Conservation (phyloP, 2,113 vertebrate genomes). For the Anarhynchus alexandrinus region DNA sequence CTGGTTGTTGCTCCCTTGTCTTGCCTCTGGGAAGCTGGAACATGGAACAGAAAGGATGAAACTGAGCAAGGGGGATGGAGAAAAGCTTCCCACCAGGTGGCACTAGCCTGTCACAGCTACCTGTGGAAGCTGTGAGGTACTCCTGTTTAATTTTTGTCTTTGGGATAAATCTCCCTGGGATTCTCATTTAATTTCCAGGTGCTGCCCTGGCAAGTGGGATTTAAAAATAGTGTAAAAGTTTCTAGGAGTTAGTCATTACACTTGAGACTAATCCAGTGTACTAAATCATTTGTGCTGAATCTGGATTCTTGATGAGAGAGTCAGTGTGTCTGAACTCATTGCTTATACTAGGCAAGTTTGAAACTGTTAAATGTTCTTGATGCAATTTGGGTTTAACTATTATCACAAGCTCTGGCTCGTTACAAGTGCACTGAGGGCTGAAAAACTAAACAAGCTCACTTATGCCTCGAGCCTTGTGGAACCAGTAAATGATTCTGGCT, state of each 20-base stretch:
- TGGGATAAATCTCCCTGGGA: neutral
- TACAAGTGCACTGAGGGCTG: neutral
- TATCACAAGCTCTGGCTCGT: slow-evolving; percentile 57
- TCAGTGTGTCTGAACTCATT: slow-evolving; percentile 46
- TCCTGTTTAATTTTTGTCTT: neutral
- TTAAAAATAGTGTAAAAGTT: slow-evolving; percentile 47
- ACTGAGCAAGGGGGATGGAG: neutral
- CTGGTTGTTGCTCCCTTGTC: neutral
- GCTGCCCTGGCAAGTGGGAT: slow-evolving; percentile 45
- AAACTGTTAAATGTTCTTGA: slow-evolving; percentile 60
- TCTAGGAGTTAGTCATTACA: slow-evolving; percentile 45
- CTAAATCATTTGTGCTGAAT: slow-evolving; percentile 44
- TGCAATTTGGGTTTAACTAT: slow-evolving; percentile 38
- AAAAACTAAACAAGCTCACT: slow-evolving; percentile 1
- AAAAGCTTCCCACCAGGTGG: slow-evolving; percentile 44
- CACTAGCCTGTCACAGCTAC: neutral
- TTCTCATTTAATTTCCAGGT: slow-evolving; percentile 25
- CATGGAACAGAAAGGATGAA: neutral
- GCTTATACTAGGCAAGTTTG: slow-evolving; percentile 44
- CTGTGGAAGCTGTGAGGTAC: neutral
- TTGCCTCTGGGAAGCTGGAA: neutral
- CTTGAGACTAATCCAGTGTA: slow-evolving; percentile 21
- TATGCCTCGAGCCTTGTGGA: neutral
- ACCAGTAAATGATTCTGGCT: neutral
- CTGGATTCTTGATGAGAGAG: slow-evolving; percentile 36